Evolutionary conservation across 2,797 vertebrate genomes (phyloP).

Genomic region (Hippoglossus hippoglossus): DNA sequence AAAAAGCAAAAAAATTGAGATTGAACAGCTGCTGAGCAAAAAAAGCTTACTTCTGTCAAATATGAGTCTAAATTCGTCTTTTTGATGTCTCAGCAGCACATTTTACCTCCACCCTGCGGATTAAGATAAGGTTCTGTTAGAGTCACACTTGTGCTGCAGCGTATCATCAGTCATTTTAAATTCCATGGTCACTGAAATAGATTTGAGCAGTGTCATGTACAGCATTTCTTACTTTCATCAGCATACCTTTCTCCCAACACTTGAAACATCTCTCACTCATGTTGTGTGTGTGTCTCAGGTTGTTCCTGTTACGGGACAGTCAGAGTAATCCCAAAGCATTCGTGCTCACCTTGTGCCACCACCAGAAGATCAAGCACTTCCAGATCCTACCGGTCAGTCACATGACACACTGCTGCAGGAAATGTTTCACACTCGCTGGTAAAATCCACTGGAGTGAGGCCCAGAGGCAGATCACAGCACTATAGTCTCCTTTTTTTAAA

Average conservation of each 20-base stretch:
- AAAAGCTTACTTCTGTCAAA: conserved; percentile 16
- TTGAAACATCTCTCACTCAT: neutral
- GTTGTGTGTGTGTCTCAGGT: conserved; percentile 76
- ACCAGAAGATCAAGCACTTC: conserved; percentile 99
- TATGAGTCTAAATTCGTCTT: conserved; percentile 16
- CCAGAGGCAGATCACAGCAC: neutral
- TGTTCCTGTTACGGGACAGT: conserved; percentile 98
- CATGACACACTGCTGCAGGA: neutral
- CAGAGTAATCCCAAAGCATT: conserved; percentile 99
- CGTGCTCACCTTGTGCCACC: conserved; percentile 97
- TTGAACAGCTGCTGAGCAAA: conserved; percentile 15
- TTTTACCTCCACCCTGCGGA: conserved; percentile 6
- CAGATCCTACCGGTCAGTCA: conserved; percentile 96
- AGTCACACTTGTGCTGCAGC: conserved; percentile 4
- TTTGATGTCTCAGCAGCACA: conserved; percentile 14
- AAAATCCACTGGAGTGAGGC: neutral
- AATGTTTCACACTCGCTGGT: neutral
- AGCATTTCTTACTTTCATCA: neutral
- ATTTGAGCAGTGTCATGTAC: neutral
- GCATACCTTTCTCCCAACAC: neutral
- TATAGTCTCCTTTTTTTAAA: too few species aligned
- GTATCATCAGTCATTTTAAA: neutral
- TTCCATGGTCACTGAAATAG: neutral
- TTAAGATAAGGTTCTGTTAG: conserved; percentile 24
- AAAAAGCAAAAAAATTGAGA: too few species aligned